phyloP scores from a whole-genome alignment of 2,797 vertebrate species.

The Leptodactylus fallax region DNA sequence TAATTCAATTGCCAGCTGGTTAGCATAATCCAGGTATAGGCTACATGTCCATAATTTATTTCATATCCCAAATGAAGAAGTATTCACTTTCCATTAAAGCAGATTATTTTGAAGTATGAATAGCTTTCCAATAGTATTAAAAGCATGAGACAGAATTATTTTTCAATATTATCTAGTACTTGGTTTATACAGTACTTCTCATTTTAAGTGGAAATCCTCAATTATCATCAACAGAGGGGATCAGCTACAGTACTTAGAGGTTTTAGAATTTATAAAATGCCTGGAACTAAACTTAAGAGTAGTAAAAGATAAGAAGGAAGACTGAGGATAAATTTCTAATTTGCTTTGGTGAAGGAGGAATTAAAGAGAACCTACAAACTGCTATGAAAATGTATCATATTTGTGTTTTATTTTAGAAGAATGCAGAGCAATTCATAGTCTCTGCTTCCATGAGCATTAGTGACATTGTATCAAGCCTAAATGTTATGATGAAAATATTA shows the following conservation, averaged over 20 bases:
- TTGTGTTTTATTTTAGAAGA: not conserved
- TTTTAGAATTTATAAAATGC: conserved; percentile 42
- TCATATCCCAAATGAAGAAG: conserved; percentile 46
- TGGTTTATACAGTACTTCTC: conserved; percentile 49
- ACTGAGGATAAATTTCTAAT: conserved; percentile 49
- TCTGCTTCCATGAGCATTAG: not conserved
- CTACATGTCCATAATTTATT: conserved; percentile 50
- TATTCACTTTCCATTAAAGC: conserved; percentile 45
- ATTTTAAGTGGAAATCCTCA: conserved; percentile 57
- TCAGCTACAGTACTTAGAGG: conserved; percentile 54
- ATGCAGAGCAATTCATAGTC: not conserved
- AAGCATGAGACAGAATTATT: conserved; percentile 43
- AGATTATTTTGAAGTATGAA: conserved; percentile 57
- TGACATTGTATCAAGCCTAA: not conserved
- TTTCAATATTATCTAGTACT: conserved; percentile 53
- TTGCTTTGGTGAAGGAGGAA: conserved; percentile 34
- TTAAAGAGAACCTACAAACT: conserved; percentile 5
- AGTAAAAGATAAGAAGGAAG: conserved; percentile 39
- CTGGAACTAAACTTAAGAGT: conserved; percentile 10
- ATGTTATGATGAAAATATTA: not conserved
- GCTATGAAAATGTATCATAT: not conserved
- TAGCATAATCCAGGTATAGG: conserved; percentile 53
- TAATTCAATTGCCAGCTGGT: conserved; percentile 38
- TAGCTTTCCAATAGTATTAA: conserved; percentile 44
- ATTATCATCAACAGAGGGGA: conserved; percentile 43